Evolutionary conservation across 2,797 vertebrate species (phyloP), one percentile per base, ranked within the genome.

Genomic region (Anabacerthia variegaticeps): DNA sequence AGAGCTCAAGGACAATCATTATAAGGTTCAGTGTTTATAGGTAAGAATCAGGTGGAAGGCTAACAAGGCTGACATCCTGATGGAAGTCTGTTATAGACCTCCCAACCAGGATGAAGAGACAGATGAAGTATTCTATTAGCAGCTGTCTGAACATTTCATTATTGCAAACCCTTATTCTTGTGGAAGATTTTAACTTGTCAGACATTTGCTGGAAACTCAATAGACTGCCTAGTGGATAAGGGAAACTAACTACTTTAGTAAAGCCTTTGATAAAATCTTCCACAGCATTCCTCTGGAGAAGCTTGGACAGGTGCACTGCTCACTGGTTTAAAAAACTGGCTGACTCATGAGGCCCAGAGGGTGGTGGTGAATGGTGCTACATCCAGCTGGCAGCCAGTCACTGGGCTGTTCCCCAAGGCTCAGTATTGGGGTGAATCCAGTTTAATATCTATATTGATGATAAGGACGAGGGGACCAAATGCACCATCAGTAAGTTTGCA

Each of bases 381-480:
- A 20, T 54, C 34, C 10, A 9, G 37, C 17, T 46, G 34, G 9
- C 7, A 18, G 28, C 21, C 0, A 0, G 10, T 32, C 18, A 48
- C 34, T 30, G 23, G 7, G 30, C 30, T 19, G 26, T 61, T 61
- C 24, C 55, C 26, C 15, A 27, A 36, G 62, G 21, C 18, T 74
- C 8, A 10, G 6, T 41, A 19, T 0, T 32, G 14, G 12, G 18
- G 2, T 10, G 10, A 43, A 30, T 23, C 61, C 39, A 43, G 21
- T 63, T 43, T 63, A 63, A 63, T 17, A 9, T 63, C 14, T 43
- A 43, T 32, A 63, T 41, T 21, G 20, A 62, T 41, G 6, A 41
- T 41, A 30, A 43, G 21, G 30, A 43, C 2, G 5, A 43, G 21
- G 30, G 30, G 39, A 32, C 30, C 30, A 63, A 63, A 41, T 43